These are phyloP conservation scores for Phycodurus eques DNA, from an alignment of 2,113 vertebrate genomes.

Conservation along the genomic window DNA sequence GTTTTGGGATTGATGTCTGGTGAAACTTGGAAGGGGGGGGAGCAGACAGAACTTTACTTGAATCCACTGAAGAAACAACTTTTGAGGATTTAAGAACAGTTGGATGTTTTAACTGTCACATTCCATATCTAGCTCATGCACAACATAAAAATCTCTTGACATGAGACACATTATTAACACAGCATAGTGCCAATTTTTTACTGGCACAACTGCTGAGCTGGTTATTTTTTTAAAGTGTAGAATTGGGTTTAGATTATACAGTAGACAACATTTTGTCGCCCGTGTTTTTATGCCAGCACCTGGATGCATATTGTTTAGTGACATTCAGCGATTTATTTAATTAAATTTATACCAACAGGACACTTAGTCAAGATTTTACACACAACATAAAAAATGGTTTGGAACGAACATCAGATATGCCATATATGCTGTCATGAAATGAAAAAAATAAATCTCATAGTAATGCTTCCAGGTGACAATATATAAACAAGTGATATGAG, in stretches of 20 bases:
- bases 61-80: slow-evolving; percentile 42
- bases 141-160: slow-evolving; percentile 62
- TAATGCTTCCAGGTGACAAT: slow-evolving; percentile 9
- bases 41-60: slow-evolving; percentile 41
- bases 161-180: slow-evolving; percentile 7
- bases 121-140: slow-evolving; percentile 56
- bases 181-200: slow-evolving; percentile 33
- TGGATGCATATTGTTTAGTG: slow-evolving; percentile 24
- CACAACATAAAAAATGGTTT: slow-evolving; percentile 2
- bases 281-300: background rate
- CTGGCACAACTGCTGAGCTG: slow-evolving; percentile 41
- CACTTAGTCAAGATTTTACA: slow-evolving; percentile 16
- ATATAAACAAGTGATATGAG: slow-evolving; percentile 7
- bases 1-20: slow-evolving; percentile 46
- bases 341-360: slow-evolving; percentile 12
- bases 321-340: slow-evolving; percentile 15
- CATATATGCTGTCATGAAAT: slow-evolving; percentile 8
- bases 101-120: slow-evolving; percentile 43
- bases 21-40: slow-evolving; percentile 35
- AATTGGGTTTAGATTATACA: slow-evolving; percentile 7
- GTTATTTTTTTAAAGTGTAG: slow-evolving; percentile 9
- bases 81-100: slow-evolving; percentile 24
- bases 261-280: background rate
- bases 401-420: background rate
- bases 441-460: background rate